These are phyloP conservation scores for Eupithecia subumbrata DNA, from an alignment of 2,888 invertebrate genomes.

Conservation along the genomic window DNA sequence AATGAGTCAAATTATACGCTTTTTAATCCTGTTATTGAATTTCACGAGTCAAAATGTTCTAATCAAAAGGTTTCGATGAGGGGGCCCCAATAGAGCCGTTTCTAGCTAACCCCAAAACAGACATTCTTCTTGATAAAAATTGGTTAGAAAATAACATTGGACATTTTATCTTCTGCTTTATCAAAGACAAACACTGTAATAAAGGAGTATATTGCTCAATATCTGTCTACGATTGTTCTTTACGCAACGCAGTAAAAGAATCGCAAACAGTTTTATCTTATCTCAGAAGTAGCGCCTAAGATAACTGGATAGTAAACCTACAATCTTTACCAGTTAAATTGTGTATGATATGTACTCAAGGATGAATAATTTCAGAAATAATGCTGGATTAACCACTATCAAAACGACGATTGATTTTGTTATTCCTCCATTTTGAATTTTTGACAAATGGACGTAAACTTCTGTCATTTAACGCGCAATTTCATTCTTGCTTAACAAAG, in stretches of 20 bases:
- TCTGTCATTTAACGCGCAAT: background rate
- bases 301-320: slow-evolving; percentile 14
- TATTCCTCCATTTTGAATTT: background rate
- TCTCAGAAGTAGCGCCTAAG: slow-evolving; percentile 31
- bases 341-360: slow-evolving; percentile 15
- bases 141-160: background rate
- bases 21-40: slow-evolving; percentile 32
- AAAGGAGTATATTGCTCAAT: slow-evolving; percentile 21
- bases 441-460: background rate
- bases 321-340: slow-evolving; percentile 21
- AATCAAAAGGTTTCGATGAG: slow-evolving; percentile 18
- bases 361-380: background rate
- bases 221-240: slow-evolving; percentile 32
- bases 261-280: slow-evolving; percentile 50
- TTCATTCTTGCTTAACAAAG: background rate
- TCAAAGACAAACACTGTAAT: slow-evolving; percentile 18
- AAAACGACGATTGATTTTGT: background rate
- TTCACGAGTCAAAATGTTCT: slow-evolving; percentile 30
- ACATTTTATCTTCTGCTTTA: background rate
- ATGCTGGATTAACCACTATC: background rate
- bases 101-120: background rate
- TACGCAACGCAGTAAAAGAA: slow-evolving; percentile 57
- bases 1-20: slow-evolving; percentile 41
- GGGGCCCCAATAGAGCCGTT: background rate
- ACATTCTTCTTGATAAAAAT: background rate